Conservation (phyloP, 2,113 vertebrate species). For the Ahaetulla prasina region DNA sequence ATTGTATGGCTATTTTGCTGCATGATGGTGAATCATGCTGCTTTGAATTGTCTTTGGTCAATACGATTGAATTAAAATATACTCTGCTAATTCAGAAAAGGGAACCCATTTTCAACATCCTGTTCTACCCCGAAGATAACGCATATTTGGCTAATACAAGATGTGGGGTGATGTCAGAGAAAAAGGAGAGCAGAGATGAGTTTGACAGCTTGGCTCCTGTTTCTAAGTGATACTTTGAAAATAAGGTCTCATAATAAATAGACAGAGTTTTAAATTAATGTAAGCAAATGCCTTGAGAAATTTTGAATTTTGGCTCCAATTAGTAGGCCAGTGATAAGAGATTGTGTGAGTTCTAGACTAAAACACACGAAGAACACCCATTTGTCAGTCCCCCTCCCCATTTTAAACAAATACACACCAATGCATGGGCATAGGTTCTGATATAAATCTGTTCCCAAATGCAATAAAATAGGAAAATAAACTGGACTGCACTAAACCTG, state of each 20-base stretch:
- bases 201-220: background rate
- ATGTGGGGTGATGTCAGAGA: background rate
- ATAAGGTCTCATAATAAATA: background rate
- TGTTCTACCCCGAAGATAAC: background rate
- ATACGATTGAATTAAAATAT: background rate
- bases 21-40: background rate
- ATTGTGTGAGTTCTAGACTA: background rate
- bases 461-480: background rate
- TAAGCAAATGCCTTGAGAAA: background rate
- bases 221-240: background rate
- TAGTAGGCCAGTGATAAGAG: background rate
- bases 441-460: background rate
- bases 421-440: background rate
- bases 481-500: background rate
- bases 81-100: background rate
- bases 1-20: background rate
- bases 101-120: background rate
- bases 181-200: background rate
- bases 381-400: background rate
- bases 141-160: background rate
- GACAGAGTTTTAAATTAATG: background rate
- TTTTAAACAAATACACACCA: background rate
- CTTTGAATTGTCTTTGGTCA: background rate
- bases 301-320: background rate
- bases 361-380: background rate